Percentiles rank a stretch among this genome's conserved stretches.
These are phyloP conservation scores for Heliconius sara DNA, from an alignment of 2,888 invertebrate species.

Conservation along the genomic window DNA sequence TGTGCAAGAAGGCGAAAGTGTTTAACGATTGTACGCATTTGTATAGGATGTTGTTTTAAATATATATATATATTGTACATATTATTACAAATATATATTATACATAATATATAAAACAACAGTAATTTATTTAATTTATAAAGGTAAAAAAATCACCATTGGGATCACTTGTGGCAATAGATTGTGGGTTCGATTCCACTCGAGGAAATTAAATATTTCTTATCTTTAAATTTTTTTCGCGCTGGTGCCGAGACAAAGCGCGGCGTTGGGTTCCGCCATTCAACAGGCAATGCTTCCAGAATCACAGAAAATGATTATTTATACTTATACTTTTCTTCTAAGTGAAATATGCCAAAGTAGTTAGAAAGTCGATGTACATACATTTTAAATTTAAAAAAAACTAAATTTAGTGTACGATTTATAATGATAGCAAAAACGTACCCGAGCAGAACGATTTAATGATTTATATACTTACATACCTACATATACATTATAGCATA, in stretches of 20 bases:
- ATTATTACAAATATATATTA: constrained; percentile 3
- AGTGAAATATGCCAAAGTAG: no score
- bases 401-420: not conserved
- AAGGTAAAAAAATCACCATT: no score
- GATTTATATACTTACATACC: not conserved
- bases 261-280: no score
- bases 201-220: no score
- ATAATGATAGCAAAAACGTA: not conserved
- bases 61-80: constrained; percentile 41
- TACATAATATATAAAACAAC: not conserved
- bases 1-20: constrained; percentile 76
- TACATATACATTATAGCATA: not conserved
- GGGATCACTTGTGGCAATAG: no score
- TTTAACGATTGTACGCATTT: constrained; percentile 79
- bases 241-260: no score
- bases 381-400: not conserved
- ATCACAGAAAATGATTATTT: no score
- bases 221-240: no score
- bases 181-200: not conserved
- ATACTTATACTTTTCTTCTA: no score
- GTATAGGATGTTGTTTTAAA: constrained; percentile 65
- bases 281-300: no score
- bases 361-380: no score
- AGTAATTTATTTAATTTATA: not conserved
- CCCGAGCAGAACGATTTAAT: not conserved